Base-by-base conservation (phyloP, 2,888 invertebrate species). In the Pseudanteris insignis region DNA sequence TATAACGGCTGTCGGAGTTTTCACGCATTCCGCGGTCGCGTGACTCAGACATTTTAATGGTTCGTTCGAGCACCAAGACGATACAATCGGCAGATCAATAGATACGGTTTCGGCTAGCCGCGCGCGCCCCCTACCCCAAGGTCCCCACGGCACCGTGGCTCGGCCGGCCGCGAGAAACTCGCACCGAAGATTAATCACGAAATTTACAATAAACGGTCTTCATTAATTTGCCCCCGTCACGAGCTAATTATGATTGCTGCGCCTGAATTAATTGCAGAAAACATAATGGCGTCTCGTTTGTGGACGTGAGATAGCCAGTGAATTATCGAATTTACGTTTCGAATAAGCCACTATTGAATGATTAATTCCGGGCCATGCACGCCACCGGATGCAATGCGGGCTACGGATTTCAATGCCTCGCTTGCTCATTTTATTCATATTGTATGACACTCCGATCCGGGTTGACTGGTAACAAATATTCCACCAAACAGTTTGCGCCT, bases 41-140 rank as follows among this genome's bases (percentile, higher is more conserved):
- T 64, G 64, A 64, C 64, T 64, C 32, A 34, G 53, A 64, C 55
- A 61, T 64, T 60, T 64, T 53, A 64, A 60, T 57, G 44, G 60
- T 54, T 60, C 48, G 61, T 61, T 61, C 64, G 50, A 57, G 57
- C 64, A 61, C 64, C 57, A 64, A 64, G 57, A 60, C 64, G 64
- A 60, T 60, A 60, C 64, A 60, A 59, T 63, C 58, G 41, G 40
- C 8, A 59, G 63, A 63, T 63, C 59, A 48, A 63, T 63, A 59
- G 63, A 59, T 63, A 48, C 51, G 54, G 54, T 63, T 54, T 26
- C 44, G 63, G 40, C 9, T 36, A 36, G 50, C 10, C 29, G 34
- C 26, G 34, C 40, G 18, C 18, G 18, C 18, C 18, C 6, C 18
- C 18, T 18, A 3, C 18, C 18, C 18, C 18, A 6, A 18, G 18